phyloP scores from a whole-genome alignment of 2,113 vertebrate species.

The Columba livia region DNA sequence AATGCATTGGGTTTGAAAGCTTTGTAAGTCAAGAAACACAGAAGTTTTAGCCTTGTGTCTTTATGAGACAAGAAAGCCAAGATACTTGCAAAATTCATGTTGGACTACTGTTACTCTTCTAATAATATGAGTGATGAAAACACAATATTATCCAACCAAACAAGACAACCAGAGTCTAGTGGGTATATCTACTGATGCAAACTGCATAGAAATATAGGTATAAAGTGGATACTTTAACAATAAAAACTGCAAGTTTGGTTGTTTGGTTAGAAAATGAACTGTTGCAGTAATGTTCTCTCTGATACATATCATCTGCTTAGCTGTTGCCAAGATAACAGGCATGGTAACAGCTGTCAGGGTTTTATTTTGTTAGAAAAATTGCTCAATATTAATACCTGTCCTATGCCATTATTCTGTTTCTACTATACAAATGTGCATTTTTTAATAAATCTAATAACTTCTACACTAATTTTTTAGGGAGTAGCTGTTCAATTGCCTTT shows the following conservation, averaged over 20 bases:
- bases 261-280: not conserved
- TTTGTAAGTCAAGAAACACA: not conserved
- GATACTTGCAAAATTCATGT: not conserved
- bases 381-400: not conserved
- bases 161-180: not conserved
- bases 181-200: not conserved
- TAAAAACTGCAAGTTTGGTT: not conserved
- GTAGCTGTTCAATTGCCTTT: not conserved
- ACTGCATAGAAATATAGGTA: not conserved
- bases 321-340: not conserved
- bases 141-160: not conserved
- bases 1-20: not conserved
- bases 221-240: not conserved
- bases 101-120: not conserved
- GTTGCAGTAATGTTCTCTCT: not conserved
- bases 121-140: not conserved
- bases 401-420: not conserved
- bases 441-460: not conserved
- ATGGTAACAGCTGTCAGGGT: not conserved
- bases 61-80: not conserved
- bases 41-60: not conserved
- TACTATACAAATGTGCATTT: not conserved
- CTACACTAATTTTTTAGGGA: not conserved
- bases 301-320: not conserved
- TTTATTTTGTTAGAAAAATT: not conserved